Percentiles rank a stretch among this genome's conserved stretches.
These are phyloP conservation scores for Callithrix jacchus DNA, from an alignment of 2,113 vertebrate genomes.

Conservation along the genomic window DNA sequence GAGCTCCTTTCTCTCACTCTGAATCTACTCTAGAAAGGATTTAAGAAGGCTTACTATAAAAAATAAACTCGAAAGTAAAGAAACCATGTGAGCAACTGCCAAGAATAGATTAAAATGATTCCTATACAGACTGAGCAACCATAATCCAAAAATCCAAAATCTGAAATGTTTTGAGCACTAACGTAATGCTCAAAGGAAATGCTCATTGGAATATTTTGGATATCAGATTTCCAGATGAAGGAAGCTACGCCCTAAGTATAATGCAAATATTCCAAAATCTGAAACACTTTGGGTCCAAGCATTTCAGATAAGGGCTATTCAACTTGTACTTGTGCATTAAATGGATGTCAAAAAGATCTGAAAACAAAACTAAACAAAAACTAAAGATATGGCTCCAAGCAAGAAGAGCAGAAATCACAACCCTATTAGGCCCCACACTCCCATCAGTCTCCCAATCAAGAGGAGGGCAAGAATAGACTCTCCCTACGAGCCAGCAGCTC, in stretches of 20 bases:
- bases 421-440: not conserved
- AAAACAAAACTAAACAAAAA: not conserved
- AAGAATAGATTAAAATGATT: not conserved
- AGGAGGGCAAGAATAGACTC: not conserved
- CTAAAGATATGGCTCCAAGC: not conserved
- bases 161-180: not conserved
- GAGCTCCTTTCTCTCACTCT: not conserved
- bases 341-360: conserved; percentile 1
- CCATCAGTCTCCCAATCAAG: not conserved
- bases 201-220: not conserved
- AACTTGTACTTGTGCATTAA: not conserved
- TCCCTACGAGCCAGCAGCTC: not conserved
- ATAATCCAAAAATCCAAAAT: not conserved
- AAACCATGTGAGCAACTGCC: conserved; percentile 2
- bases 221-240: not conserved
- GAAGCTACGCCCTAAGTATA: not conserved
- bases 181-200: not conserved
- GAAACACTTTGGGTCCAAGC: not conserved
- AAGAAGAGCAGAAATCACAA: not conserved
- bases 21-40: conserved; percentile 23
- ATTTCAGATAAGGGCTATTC: not conserved
- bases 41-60: conserved; percentile 23
- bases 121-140: not conserved
- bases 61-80: conserved; percentile 31
- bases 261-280: not conserved